Evolutionary conservation across 1,140 invertebrate species (phyloP), one percentile per base, ranked within the genome.

Genomic region (Pseudomyrmex concolor): DNA sequence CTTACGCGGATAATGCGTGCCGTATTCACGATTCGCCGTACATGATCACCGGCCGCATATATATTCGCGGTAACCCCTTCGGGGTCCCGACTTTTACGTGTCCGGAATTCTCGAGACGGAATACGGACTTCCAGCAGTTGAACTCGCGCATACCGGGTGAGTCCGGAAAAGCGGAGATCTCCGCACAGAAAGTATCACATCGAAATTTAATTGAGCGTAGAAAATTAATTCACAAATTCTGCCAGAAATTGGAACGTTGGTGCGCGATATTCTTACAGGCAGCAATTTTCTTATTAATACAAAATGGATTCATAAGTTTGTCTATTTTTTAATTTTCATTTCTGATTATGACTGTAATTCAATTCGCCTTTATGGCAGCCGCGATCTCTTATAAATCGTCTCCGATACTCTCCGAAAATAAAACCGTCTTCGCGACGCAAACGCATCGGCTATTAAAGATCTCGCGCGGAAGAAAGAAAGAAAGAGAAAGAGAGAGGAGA

Each of bases 61-160:
- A 85, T 87, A 90, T 88, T 91, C 87, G 83, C 82, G 89, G 89
- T 91, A 89, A 91, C 86, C 87, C 87, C 90, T 91, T 86, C 90
- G 88, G 90, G 34, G 84, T 91, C 85, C 80, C 67, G 87, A 71
- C 90, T 90, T 86, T 89, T 92, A 92, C 91, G 92, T 93, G 92
- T 92, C 88, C 89, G 84, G 91, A 89, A 92, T 93, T 89, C 85
- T 87, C 84, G 88, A 90, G 90, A 89, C 7, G 19, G 12, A 76
- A 64, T 45, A 45, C 45, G 12, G n/a, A 60, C 50, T 64, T 57
- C 1, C 22, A 74, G n/a, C 34, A 50, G 34, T 43, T 48, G 50
- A 8, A 72, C 34, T 34, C 34, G 34, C 43, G 22, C 17, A 57
- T 57, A 85, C 45, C 63, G 78, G 67, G 62, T 83, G 60, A 50